A percentile compares a stretch with the other conserved stretches of the same genome.
Conservation (phyloP, 2,113 vertebrate species). For the Spheniscus mendiculus region DNA sequence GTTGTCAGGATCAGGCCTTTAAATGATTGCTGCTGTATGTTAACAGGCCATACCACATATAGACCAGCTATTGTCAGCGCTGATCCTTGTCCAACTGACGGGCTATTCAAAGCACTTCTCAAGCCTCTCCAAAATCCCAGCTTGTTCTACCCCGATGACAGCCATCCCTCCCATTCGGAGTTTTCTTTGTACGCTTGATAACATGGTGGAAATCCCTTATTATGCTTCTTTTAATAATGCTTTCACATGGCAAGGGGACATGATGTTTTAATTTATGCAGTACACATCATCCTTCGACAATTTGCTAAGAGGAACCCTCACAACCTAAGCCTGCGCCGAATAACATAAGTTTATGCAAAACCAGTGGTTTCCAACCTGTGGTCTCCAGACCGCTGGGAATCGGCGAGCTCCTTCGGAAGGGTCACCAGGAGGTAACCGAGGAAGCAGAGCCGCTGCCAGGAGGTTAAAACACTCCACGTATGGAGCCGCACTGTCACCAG, state of each 20-base stretch:
- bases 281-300: conserved; percentile 13
- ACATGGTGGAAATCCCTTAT: conserved; percentile 68
- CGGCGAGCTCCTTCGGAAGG: not conserved
- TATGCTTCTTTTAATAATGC: conserved; percentile 60
- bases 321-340: not conserved
- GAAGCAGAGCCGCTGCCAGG: not conserved
- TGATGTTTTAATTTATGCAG: conserved; percentile 62
- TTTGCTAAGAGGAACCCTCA: conserved; percentile 29
- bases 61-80: conserved; percentile 43
- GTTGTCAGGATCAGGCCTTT: not conserved
- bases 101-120: conserved; percentile 57
- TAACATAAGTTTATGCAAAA: conserved; percentile 54
- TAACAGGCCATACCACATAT: conserved; percentile 48
- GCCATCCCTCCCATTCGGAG: conserved; percentile 48
- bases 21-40: not conserved
- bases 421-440: conserved; percentile 50
- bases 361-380: conserved; percentile 55
- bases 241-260: conserved; percentile 47
- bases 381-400: conserved; percentile 44
- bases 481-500: not conserved
- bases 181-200: conserved; percentile 60
- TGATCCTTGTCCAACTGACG: conserved; percentile 54
- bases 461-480: not conserved
- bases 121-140: conserved; percentile 54
- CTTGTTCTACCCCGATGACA: conserved; percentile 38